Conservation (phyloP, 1,140 invertebrate species). For the Wasmannia auropunctata region DNA sequence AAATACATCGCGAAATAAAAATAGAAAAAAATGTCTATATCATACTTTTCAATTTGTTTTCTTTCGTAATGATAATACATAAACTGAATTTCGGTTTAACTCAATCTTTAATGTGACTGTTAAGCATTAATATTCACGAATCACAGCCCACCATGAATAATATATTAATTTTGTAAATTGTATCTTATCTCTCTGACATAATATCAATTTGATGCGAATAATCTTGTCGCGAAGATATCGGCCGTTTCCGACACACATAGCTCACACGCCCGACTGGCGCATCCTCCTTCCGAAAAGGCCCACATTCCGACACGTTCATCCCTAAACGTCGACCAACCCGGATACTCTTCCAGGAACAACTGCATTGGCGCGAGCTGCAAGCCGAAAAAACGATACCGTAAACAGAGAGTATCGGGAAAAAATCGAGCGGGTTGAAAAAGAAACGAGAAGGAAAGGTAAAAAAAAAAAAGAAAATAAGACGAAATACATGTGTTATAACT, state of each 20-base stretch:
- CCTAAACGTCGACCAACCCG: slow-evolving; percentile 36
- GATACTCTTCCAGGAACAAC: slow-evolving; percentile 22
- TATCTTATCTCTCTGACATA: neutral
- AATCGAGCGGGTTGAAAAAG: slow-evolving; percentile 25
- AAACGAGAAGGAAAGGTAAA: neutral
- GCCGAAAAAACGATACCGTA: slow-evolving; percentile 6
- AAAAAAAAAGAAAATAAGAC: neutral
- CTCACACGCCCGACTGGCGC: neutral
- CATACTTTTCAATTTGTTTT: neutral
- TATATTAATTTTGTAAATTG: slow-evolving; percentile 16
- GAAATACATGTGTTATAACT: slow-evolving; percentile 63
- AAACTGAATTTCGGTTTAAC: neutral
- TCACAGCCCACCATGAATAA: neutral
- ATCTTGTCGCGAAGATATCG: slow-evolving; percentile 11
- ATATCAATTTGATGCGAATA: slow-evolving; percentile 19
- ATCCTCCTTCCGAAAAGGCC: slow-evolving; percentile 36
- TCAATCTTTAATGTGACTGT: neutral
- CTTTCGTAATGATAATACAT: neutral
- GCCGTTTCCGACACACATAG: slow-evolving; percentile 24
- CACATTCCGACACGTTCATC: slow-evolving; percentile 44
- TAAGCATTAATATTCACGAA: neutral
- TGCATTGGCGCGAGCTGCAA: neutral
- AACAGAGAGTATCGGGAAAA: neutral
- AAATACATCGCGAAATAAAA: neutral
- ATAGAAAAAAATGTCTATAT: neutral